Evolutionary conservation across 2,797 vertebrate species (phyloP).

Genomic region (Hirundo rustica): DNA sequence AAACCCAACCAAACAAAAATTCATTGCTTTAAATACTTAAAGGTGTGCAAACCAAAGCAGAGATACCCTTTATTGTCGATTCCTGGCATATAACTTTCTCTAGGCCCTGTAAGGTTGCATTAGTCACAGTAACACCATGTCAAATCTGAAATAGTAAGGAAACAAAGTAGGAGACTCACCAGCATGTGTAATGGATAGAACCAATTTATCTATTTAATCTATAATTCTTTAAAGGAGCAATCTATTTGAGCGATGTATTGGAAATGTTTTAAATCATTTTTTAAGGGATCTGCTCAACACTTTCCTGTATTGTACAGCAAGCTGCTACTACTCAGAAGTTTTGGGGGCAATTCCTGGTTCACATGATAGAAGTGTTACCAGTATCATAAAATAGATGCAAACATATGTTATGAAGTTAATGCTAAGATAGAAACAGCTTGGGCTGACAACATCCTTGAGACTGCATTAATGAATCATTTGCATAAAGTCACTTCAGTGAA

Average conservation of each 20-base stretch:
- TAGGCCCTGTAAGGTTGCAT: neutral
- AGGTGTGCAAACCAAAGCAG: neutral
- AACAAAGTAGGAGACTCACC: slow-evolving; percentile 37
- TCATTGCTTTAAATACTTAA: neutral
- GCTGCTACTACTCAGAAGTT: slow-evolving; percentile 37
- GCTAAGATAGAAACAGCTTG: slow-evolving; percentile 57
- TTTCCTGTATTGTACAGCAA: slow-evolving; percentile 24
- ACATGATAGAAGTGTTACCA: slow-evolving; percentile 13
- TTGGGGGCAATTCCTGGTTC: slow-evolving; percentile 22
- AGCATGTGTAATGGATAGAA: neutral
- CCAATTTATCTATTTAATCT: slow-evolving; percentile 23
- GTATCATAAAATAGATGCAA: slow-evolving; percentile 52
- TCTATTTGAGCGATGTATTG: slow-evolving; percentile 4
- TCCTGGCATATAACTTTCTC: neutral
- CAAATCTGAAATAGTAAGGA: slow-evolving; percentile 23
- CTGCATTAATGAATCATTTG: slow-evolving; percentile 50
- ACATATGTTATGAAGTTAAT: slow-evolving; percentile 55
- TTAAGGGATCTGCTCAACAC: neutral
- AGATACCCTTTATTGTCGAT: neutral
- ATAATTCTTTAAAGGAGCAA: slow-evolving; percentile 55
- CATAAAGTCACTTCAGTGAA: slow-evolving; percentile 26
- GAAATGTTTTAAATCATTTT: slow-evolving; percentile 33
- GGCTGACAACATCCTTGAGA: slow-evolving; percentile 42
- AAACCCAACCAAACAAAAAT: no score
- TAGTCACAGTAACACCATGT: neutral